Base-by-base conservation (phyloP, 2,113 vertebrate genomes). In the Sisor rabdophorus region DNA sequence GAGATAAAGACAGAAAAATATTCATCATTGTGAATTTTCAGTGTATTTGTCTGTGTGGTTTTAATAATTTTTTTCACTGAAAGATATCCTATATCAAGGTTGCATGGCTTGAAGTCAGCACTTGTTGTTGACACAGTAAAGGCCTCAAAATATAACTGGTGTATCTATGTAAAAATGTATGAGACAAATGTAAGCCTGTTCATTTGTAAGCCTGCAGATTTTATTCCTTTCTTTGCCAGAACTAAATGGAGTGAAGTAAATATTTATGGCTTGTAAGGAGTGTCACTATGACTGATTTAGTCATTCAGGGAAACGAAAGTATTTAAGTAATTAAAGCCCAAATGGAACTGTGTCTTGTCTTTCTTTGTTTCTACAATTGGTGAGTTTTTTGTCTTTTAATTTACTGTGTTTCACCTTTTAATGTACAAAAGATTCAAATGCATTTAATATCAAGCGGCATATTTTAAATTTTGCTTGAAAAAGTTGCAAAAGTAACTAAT, bases 241-340 rank as follows among this genome's bases (percentile, higher is more conserved):
- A 54, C 32, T 55, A 55, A 58, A 76, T 47, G 52, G 52, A 5
- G 28, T 22, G 50, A 19, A 32, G 32, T 55, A 56, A 22, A 58
- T 0, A 3, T 22, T 17, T 19, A 32, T 36, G 68, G 26, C 30
- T 71, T 54, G 52, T 71, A 2, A 55, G 52, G 28, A 32, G 28
- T 53, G 24, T 70, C 17, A 52, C 24, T 32, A 32, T 52, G 22
- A 30, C 73, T 48, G 15, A 16, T 24, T n/a, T 30, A 20, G 40
- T 48, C 65, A 60, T 77, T 77, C 75, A 77, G 75, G 75, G 65
- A 77, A 68, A 52, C 65, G 24, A 40, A 76, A 22, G 50, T 76
- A 53, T 69, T 76, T 67, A 67, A 77, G 36, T 60, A 20, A 77
- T 59, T 77, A 77, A 77, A 77, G 70, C 44, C 48, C 28, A 50